phyloP scores from a whole-genome alignment of 2,113 vertebrate genomes.

The Vimba vimba region DNA sequence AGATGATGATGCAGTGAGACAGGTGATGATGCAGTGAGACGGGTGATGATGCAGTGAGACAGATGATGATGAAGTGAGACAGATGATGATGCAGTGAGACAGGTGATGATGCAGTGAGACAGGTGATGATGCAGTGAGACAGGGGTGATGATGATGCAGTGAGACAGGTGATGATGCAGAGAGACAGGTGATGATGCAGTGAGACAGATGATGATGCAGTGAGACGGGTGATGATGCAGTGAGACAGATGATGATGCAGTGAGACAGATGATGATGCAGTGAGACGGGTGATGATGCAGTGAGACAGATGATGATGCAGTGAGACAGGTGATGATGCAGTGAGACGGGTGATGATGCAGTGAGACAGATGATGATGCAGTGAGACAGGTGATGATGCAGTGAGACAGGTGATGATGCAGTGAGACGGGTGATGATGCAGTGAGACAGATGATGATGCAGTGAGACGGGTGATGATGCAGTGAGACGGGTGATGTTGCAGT shows the following conservation, averaged over 20 bases:
- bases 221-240: background rate
- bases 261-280: background rate
- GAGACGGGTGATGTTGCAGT: background rate
- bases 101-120: background rate
- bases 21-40: too few relatives aligned
- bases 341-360: background rate
- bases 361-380: background rate
- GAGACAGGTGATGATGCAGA: background rate
- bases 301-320: background rate
- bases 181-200: background rate
- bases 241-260: background rate
- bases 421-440: too few relatives aligned
- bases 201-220: background rate
- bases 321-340: too few relatives aligned
- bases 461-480: background rate
- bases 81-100: background rate
- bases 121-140: background rate
- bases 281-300: background rate
- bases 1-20: background rate
- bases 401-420: too few relatives aligned
- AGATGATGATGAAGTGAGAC: background rate
- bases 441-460: too few relatives aligned
- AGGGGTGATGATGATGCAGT: background rate
- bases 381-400: too few relatives aligned
- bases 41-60: background rate